Evolutionary conservation across 2,797 vertebrate species (phyloP).

Genomic region (Silurus aristotelis): DNA sequence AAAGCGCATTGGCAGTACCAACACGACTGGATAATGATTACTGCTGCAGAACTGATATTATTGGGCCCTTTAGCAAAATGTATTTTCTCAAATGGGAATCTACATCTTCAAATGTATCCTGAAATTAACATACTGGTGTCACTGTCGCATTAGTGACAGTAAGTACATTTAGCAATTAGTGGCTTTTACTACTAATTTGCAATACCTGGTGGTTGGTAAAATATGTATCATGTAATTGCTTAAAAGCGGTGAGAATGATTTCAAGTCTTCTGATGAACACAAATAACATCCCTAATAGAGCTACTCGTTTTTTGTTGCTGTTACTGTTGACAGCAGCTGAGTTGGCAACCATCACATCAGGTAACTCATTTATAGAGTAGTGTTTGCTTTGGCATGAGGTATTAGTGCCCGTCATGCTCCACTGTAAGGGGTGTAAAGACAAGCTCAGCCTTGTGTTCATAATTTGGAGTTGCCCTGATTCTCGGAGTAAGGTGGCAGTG

Average conservation of each 20-base stretch:
- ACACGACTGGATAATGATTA: conserved; percentile 73
- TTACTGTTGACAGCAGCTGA: conserved; percentile 14
- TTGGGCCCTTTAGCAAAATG: conserved; percentile 69
- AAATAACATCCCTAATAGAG: not conserved
- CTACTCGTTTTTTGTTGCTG: not conserved
- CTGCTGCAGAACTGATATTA: conserved; percentile 74
- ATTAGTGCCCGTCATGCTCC: conserved; percentile 19
- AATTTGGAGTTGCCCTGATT: conserved; percentile 41
- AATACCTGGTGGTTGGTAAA: not conserved
- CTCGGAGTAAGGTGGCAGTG: conserved; percentile 16
- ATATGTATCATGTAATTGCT: not conserved
- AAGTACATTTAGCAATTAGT: conserved; percentile 18
- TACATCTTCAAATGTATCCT: conserved; percentile 8
- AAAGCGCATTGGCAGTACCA: conserved; percentile 59
- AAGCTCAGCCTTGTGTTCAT: conserved; percentile 48
- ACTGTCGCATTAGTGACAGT: conserved; percentile 15
- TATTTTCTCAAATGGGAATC: conserved; percentile 9
- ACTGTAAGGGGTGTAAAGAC: conserved; percentile 27
- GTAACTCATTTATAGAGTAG: conserved; percentile 30
- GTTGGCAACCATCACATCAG: conserved; percentile 16
- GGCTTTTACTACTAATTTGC: not conserved
- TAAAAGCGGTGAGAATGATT: not conserved
- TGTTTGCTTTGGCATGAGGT: conserved; percentile 43
- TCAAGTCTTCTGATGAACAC: not conserved
- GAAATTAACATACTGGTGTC: conserved; percentile 21